These are phyloP conservation scores for Cyclargus thomasi DNA, from an alignment of 1,140 invertebrate genomes.

Conservation along the genomic window DNA sequence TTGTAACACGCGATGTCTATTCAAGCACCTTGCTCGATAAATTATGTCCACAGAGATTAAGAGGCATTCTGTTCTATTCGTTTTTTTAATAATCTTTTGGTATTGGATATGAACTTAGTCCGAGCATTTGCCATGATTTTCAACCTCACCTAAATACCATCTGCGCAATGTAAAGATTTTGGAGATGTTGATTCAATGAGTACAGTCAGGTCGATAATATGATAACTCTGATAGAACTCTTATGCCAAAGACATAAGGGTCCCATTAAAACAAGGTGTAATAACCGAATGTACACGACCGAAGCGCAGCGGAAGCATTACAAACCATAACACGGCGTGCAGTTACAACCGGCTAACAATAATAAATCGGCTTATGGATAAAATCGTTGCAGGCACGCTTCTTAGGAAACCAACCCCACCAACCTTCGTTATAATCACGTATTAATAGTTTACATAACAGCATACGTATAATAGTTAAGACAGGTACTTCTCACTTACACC, in stretches of 20 bases:
- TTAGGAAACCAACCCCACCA: not conserved
- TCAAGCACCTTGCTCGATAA: no score
- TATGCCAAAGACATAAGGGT: no score
- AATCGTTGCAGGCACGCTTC: slow-evolving; percentile 4
- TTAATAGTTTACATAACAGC: not conserved
- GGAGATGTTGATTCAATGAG: not conserved
- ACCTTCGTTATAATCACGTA: not conserved
- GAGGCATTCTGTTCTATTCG: no score
- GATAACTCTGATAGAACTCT: no score
- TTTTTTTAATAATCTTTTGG: no score
- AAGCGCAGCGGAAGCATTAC: slow-evolving; percentile 6
- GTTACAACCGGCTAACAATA: slow-evolving; percentile 13
- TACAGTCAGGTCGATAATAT: no score
- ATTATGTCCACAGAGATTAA: no score
- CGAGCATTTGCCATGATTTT: not conserved
- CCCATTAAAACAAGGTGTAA: not conserved
- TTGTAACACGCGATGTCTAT: not conserved
- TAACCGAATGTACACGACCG: not conserved
- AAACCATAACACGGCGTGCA: slow-evolving; percentile 3
- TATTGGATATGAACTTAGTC: no score
- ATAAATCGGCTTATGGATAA: not conserved
- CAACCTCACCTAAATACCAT: not conserved
- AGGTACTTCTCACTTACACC: not conserved
- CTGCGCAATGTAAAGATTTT: not conserved
- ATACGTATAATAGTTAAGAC: not conserved